Evolutionary conservation across 2,797 vertebrate genomes (phyloP).

Genomic region (Manis javanica): DNA sequence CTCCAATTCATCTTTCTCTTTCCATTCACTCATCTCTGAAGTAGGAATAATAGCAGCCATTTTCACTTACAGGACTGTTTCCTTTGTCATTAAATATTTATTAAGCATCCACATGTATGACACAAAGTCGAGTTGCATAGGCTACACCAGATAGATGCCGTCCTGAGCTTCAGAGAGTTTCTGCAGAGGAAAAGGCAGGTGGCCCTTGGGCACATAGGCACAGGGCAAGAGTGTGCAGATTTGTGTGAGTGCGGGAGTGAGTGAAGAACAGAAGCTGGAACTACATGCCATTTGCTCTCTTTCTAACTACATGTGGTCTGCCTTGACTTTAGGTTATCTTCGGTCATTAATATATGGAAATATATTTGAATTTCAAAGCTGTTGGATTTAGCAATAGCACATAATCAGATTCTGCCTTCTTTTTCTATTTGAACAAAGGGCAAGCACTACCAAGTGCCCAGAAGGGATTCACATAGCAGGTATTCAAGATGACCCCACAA

Average conservation of each 20-base stretch:
- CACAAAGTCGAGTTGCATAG: slow-evolving; percentile 40
- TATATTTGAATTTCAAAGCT: slow-evolving; percentile 53
- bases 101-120: slow-evolving; percentile 24
- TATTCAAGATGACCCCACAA: neutral
- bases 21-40: slow-evolving; percentile 49
- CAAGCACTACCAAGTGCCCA: neutral
- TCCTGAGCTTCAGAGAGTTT: neutral
- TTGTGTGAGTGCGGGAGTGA: neutral
- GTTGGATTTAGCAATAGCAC: slow-evolving; percentile 7
- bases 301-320: neutral
- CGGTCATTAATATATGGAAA: slow-evolving; percentile 23
- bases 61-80: neutral
- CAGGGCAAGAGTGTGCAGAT: neutral
- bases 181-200: neutral
- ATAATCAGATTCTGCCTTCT: neutral
- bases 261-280: neutral
- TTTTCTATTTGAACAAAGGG: neutral
- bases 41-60: neutral
- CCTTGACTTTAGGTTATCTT: slow-evolving; percentile 55
- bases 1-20: neutral
- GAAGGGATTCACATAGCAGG: neutral
- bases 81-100: slow-evolving; percentile 67
- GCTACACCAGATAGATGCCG: neutral
- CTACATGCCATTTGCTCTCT: neutral
- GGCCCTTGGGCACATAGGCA: neutral